Evolutionary conservation across 2,113 vertebrate species (phyloP), one percentile per base, ranked within the genome.

Genomic region (Todiramphus saurophagus): DNA sequence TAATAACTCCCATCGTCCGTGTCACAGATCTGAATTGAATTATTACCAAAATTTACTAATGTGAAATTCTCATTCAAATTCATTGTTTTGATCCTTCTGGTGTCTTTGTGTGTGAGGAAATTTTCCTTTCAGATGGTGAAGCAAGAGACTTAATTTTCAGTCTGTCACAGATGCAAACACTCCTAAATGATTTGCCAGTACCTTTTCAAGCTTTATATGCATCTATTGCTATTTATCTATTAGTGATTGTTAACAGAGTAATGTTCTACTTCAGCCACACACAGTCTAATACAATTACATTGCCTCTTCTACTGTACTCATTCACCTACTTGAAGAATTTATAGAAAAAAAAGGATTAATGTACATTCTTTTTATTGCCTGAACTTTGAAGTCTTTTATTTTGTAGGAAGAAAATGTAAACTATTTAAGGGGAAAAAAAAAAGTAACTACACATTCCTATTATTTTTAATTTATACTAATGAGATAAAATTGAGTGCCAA

Each of bases 161-260:
- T 63, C 51, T 55, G 24, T 87, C 25, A 43, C 31, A 75, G 66
- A 33, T 4, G 7, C 24, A 93, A 93, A 72, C 39, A 79, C 35
- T 87, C 43, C 33, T 68, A 81, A 87, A 46, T 84, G 46, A 72
- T 94, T 91, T 84, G 58, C 28, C 53, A 69, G 39, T 76, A 89
- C 87, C 37, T 50, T 94, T 58, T 75, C 39, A 72, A 75, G n/a
- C 2, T 68, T 87, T 82, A 53, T 50, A 82, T 18, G 19, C 53
- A 85, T 66, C 44, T 72, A 27, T 79, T 79, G 35, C 2, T 50
- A 51, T 50, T 75, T 74, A 58, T 87, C 75, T 81, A 41, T 53
- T 59, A 48, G 9, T 41, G 56, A 68, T 46, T 73, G 9, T 82
- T 58, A 84, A 56, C 21, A 50, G 46, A 16, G 58, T 85, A 79